Evolutionary conservation across 2,797 vertebrate genomes (phyloP).

Genomic region (Toxotes lorentzi): DNA sequence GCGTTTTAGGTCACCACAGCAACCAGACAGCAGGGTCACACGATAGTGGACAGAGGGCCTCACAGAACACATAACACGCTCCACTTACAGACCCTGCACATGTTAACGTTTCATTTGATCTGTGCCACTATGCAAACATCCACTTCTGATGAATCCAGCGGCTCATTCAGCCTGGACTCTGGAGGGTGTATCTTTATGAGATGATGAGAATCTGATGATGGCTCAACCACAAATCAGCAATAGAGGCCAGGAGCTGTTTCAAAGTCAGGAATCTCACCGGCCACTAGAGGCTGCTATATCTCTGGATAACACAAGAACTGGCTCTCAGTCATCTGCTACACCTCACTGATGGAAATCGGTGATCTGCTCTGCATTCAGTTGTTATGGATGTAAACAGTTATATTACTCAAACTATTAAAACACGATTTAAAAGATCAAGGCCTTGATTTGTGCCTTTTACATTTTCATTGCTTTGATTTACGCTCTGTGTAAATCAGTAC

Average conservation of each 20-base stretch:
- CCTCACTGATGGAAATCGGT: constrained; percentile 3
- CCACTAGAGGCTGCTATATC: constrained; percentile 76
- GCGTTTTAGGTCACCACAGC: constrained; percentile 1
- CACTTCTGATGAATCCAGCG: background rate
- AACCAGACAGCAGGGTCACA: constrained; percentile 17
- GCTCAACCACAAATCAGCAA: constrained; percentile 47
- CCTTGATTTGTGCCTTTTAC: constrained; percentile 34
- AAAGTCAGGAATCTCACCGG: background rate
- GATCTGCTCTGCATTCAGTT: constrained; percentile 51
- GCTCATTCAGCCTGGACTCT: constrained; percentile 1
- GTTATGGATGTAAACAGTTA: constrained; percentile 29
- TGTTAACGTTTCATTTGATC: background rate
- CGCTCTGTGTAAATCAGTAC: background rate
- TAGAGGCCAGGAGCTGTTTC: constrained; percentile 20
- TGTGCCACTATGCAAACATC: background rate
- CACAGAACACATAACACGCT: background rate
- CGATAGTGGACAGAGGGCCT: background rate
- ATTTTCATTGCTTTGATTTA: constrained; percentile 33
- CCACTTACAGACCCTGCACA: background rate
- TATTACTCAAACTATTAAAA: constrained; percentile 42
- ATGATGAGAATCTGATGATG: constrained; percentile 40
- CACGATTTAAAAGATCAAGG: constrained; percentile 14
- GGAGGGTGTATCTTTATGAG: constrained; percentile 19
- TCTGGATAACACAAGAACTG: constrained; percentile 23
- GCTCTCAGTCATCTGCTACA: background rate